Evolutionary conservation across 2,113 vertebrate species (phyloP), one percentile per base, ranked within the genome.

Genomic region (Casuarius casuarius): DNA sequence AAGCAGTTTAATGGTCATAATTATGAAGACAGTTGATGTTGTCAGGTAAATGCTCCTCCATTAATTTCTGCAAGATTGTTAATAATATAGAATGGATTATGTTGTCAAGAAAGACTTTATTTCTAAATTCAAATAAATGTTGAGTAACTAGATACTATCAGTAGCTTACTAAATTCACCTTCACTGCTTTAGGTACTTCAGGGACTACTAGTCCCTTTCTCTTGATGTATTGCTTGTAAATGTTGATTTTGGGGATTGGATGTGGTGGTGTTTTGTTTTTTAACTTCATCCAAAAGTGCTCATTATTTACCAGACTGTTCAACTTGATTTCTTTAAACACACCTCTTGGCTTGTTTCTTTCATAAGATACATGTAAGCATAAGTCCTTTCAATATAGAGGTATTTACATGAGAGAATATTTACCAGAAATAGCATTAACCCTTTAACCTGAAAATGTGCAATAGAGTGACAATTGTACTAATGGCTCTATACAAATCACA

Each of bases 1-100:
- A 90, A 96, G 97, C 80, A 84, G 96, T 85, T 96, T 99, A 52
- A 97, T 99, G 72, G 91, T 97, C 22, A 77, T 98, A 91, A 93
- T 99, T 78, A 95, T 98, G 33, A 99, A 98, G 76, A 98, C 98
- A 9, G 92, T 97, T 0, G 84, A 95, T 49, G 86, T 99, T 33
- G 97, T 98, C 95, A 98, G 98, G 99, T 99, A 98, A 97, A 91
- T 8, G 4, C 67, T 89, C 73, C 74, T 65, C 26, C 40, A 7
- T 81, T 35, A 14, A 61, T 70, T 77, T 92, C 10, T 84, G 40
- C 51, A 71, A 66, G 44, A 6, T 58, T 89, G 25, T 73, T 91
- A 51, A 29, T 81, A 46, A 46, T 31, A 16, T 33, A 40, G 7
- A 63, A 48, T 9, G 23, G 28, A 28, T 87, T 71, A 21, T 51